Conservation (phyloP, 2,797 vertebrate genomes). For the Fistularia commersonii region DNA sequence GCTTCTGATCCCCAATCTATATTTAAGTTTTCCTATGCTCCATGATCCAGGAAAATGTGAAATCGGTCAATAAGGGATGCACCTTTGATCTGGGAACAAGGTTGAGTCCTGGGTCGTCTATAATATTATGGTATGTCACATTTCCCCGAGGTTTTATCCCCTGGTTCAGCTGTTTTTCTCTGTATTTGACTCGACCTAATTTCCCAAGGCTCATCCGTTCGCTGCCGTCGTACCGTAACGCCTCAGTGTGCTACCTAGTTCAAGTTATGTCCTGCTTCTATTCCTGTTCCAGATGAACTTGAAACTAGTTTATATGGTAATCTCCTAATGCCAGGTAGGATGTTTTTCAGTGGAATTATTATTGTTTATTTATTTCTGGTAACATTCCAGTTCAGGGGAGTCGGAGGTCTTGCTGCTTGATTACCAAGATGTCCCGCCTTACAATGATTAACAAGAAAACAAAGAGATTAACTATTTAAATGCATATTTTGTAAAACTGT, state of each 20-base stretch:
- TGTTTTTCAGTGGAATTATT: slow-evolving; percentile 25
- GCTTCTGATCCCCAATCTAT: slow-evolving; percentile 9
- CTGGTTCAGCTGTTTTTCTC: slow-evolving; percentile 19
- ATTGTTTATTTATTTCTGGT: slow-evolving; percentile 44
- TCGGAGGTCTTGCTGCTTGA: slow-evolving; percentile 37
- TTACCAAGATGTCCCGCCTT: slow-evolving; percentile 30
- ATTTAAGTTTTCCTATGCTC: slow-evolving; percentile 9
- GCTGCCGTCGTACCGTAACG: slow-evolving; percentile 27
- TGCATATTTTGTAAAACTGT: slow-evolving; percentile 59
- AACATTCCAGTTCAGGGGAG: slow-evolving; percentile 49
- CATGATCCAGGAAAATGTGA: slow-evolving; percentile 3
- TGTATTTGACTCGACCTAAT: slow-evolving; percentile 13
- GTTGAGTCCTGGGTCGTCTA: neutral
- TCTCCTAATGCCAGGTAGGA: slow-evolving; percentile 14
- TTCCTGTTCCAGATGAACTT: slow-evolving; percentile 22
- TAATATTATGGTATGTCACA: slow-evolving; percentile 11
- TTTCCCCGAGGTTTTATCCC: slow-evolving; percentile 24
- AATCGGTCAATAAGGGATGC: slow-evolving; percentile 13
- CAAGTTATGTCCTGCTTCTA: slow-evolving; percentile 22
- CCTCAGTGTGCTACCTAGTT: slow-evolving; percentile 50
- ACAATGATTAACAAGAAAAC: slow-evolving; percentile 27
- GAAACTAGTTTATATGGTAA: slow-evolving; percentile 12
- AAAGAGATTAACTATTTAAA: slow-evolving; percentile 54
- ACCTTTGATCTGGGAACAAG: neutral
- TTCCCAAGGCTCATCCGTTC: slow-evolving; percentile 26